Evolutionary conservation across 2,797 vertebrate species (phyloP).

Genomic region (Austrolebias charrua): DNA sequence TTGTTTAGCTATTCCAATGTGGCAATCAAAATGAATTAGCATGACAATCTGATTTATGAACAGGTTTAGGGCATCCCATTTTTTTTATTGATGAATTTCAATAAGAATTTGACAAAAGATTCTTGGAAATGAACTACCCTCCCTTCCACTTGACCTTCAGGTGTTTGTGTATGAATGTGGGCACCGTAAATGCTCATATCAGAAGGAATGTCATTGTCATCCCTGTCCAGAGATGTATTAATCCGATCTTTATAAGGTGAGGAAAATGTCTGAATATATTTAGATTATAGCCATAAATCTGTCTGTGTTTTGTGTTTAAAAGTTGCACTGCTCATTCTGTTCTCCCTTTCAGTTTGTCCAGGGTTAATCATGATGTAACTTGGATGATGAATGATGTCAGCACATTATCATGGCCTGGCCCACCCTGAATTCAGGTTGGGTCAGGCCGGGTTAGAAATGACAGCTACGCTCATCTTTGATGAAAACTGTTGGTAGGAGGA

Average conservation of each 20-base stretch:
- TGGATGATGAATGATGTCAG: slow-evolving; percentile 44
- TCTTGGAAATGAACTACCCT: slow-evolving; percentile 59
- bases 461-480: no score
- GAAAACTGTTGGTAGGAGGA: no score
- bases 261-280: slow-evolving; percentile 54
- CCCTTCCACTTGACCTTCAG: slow-evolving; percentile 67
- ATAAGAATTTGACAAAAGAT: slow-evolving; percentile 72
- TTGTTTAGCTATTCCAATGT: slow-evolving; percentile 83
- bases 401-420: no score
- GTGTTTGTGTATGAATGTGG: slow-evolving; percentile 57
- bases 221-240: slow-evolving; percentile 47
- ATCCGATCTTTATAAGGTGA: slow-evolving; percentile 40
- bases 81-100: slow-evolving; percentile 78
- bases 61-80: slow-evolving; percentile 69
- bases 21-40: slow-evolving; percentile 86
- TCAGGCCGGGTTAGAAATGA: no score
- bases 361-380: slow-evolving; percentile 48
- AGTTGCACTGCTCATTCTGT: slow-evolving; percentile 38
- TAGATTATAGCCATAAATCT: slow-evolving; percentile 57
- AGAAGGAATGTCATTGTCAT: slow-evolving; percentile 51
- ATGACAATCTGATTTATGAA: slow-evolving; percentile 87
- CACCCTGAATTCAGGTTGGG: no score
- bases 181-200: slow-evolving; percentile 58
- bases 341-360: slow-evolving; percentile 40
- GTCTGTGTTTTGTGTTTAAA: slow-evolving; percentile 43